Evolutionary conservation across 2,888 invertebrate genomes (phyloP).

Genomic region (Nomada goodeniana): DNA sequence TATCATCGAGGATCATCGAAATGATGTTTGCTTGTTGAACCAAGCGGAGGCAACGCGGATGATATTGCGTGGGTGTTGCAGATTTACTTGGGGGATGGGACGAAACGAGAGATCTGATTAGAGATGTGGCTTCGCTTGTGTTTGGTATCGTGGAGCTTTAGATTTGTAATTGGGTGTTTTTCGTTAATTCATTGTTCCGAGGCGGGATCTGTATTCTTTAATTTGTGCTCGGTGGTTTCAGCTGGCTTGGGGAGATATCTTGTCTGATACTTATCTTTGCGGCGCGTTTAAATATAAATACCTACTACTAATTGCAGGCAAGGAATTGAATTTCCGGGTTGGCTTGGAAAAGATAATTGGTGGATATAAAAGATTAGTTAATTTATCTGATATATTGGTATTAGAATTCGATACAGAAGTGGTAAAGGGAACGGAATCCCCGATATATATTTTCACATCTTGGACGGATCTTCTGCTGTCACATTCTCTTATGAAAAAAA

Average conservation of each 20-base stretch:
- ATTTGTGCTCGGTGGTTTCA: background rate
- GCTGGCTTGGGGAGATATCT: too few species aligned
- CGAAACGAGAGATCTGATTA: background rate
- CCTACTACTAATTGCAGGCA: too few species aligned
- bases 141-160: background rate
- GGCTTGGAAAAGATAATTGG: too few species aligned
- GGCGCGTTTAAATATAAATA: too few species aligned
- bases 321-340: too few species aligned
- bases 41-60: constrained; percentile 14
- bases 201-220: background rate
- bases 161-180: background rate
- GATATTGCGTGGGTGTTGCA: constrained; percentile 16
- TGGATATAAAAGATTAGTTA: too few species aligned
- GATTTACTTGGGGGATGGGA: background rate
- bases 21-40: constrained; percentile 47
- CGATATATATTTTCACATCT: constrained; percentile 29
- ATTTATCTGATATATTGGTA: too few species aligned
- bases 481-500: constrained; percentile 33
- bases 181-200: background rate
- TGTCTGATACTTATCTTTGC: too few species aligned
- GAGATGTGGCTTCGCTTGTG: background rate
- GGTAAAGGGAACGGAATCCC: too few species aligned
- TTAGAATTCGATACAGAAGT: too few species aligned
- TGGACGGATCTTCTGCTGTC: background rate
- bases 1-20: constrained; percentile 26